These are phyloP conservation scores for Andrena bicolor DNA, from an alignment of 2,888 invertebrate species.

Conservation along the genomic window DNA sequence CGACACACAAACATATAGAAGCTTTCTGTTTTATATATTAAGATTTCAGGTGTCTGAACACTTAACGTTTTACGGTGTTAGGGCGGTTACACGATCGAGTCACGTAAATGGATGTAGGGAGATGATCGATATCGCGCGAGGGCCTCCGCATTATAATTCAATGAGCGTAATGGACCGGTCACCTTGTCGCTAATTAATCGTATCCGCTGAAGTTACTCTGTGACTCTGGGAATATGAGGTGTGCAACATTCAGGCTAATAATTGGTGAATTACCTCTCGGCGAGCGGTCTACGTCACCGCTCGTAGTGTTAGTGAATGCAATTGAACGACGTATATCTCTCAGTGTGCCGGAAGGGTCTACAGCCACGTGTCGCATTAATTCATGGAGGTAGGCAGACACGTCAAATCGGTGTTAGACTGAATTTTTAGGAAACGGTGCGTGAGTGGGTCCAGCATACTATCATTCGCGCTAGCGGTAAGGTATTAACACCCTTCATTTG, in stretches of 20 bases:
- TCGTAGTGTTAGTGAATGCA: conserved; percentile 8
- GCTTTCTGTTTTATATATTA: too few species aligned
- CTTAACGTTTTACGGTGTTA: not conserved
- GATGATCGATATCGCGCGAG: conserved; percentile 53
- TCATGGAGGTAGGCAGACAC: not conserved
- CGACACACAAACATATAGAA: too few species aligned
- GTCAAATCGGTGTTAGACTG: not conserved
- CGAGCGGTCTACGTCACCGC: not conserved
- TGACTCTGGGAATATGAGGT: conserved; percentile 33
- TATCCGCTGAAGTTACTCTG: conserved; percentile 54
- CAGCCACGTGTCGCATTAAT: not conserved
- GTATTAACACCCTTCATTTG: not conserved
- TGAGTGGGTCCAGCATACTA: not conserved
- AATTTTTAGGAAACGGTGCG: not conserved
- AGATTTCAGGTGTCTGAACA: not conserved
- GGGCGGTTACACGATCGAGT: not conserved
- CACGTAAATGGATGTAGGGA: not conserved
- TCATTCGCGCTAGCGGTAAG: not conserved
- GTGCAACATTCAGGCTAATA: conserved; percentile 51
- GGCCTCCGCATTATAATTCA: conserved; percentile 53
- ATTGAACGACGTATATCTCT: conserved; percentile 26
- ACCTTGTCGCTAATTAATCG: conserved; percentile 68
- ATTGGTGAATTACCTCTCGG: conserved; percentile 59
- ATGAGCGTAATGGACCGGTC: conserved; percentile 62
- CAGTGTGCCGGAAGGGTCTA: not conserved